Base-by-base conservation (phyloP, 2,888 invertebrate species). In the Tetropium fuscum region DNA sequence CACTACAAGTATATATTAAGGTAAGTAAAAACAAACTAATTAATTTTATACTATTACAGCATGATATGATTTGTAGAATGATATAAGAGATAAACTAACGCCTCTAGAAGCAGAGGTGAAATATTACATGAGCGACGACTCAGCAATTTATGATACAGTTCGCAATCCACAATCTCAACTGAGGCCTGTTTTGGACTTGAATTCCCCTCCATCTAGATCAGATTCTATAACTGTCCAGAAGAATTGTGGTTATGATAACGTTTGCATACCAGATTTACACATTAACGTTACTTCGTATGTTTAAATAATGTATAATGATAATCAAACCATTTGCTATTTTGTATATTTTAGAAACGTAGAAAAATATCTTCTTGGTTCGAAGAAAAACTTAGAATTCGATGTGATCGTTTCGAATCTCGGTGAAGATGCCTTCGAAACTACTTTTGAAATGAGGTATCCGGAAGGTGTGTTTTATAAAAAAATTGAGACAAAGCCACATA, bases 381-480 rank as follows among this genome's bases (percentile, higher is more conserved):
- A 89, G 3, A 89, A 93, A 62, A 88, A 89, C 44, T 82, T 98
- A 34, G 87, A 90, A 69, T 85, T 98, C 34, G 90, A 94, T 55
- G 91, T 98, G 0, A 84, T 88, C 0, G 92, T 98, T 0, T 86
- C 90, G 53, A 98, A 98, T 81, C 83, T 84, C 3, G 94, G 91
- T 5, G 97, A 98, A 81, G 98, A 97, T 77, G 93, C 98, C 0
- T 98, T 94, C 80, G 97, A 97, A 80, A 90, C 95, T 0, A 89
- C 88, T 2, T 92, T 94, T 77, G 91, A 88, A 78, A 85, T 98
- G 74, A 84, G 85, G 5, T 85, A 97, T 63, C 98, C 98, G 0
- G 81, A 87, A 8, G 95, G 94, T 7, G 86, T 90, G 43, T 91
- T 90, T 71, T 86, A 82, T 68, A 85, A 83, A 72, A 85, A 89